Conservation (phyloP, 1,140 invertebrate genomes). For the Atopsyche davidsoni region DNA sequence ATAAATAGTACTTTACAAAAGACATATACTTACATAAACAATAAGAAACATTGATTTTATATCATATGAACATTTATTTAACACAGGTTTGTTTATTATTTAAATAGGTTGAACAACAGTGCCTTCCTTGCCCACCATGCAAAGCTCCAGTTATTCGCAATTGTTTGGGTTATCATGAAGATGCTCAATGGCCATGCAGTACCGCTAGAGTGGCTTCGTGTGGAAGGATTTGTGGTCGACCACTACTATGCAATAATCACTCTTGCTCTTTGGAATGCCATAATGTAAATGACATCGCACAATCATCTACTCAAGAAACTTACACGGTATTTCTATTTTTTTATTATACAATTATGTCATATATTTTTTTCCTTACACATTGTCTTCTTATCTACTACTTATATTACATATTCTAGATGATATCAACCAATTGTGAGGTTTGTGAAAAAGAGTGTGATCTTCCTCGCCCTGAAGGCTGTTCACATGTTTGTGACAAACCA, state of each 20-base stretch:
- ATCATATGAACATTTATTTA: neutral
- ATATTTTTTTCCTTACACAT: neutral
- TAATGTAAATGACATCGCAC: slow-evolving; percentile 30
- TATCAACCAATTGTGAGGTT: slow-evolving; percentile 52
- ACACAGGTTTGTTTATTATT: slow-evolving; percentile 20
- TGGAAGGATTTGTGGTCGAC: slow-evolving; percentile 62
- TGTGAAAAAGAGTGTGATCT: slow-evolving; percentile 68
- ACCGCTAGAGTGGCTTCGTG: slow-evolving; percentile 66
- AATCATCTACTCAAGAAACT: neutral
- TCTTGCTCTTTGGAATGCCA: slow-evolving; percentile 71
- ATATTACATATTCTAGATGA: slow-evolving; percentile 9
- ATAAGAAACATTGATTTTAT: neutral
- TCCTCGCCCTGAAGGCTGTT: slow-evolving; percentile 67
- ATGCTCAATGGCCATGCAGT: slow-evolving; percentile 66
- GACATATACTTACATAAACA: neutral
- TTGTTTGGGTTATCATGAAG: slow-evolving; percentile 81
- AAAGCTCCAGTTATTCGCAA: slow-evolving; percentile 62
- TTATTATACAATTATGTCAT: neutral
- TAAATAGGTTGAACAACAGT: slow-evolving; percentile 56
- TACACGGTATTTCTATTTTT: slow-evolving; percentile 9
- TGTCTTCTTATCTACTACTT: neutral
- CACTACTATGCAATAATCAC: slow-evolving; percentile 74
- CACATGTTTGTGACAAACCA: slow-evolving; percentile 64
- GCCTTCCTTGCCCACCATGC: slow-evolving; percentile 64
- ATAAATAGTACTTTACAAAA: neutral